Evolutionary conservation across 2,888 invertebrate species (phyloP).

Genomic region (Achlya flavicornis): DNA sequence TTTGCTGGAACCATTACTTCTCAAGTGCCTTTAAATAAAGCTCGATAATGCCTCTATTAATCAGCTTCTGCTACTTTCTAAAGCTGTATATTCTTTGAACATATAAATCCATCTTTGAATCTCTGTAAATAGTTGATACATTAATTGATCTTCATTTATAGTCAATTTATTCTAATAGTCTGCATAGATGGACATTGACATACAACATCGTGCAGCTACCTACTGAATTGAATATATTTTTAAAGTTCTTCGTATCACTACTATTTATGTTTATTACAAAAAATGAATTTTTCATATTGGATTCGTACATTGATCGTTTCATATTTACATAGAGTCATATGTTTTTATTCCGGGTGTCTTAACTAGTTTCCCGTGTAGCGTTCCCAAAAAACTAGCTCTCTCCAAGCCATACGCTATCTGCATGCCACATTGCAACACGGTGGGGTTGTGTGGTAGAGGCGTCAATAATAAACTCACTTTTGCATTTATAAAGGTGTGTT

Average conservation of each 20-base stretch:
- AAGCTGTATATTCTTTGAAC: constrained; percentile 5
- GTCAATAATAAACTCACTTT: too few species aligned
- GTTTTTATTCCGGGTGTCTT: too few species aligned
- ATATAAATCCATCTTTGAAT: not conserved
- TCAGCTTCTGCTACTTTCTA: not conserved
- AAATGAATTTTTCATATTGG: too few species aligned
- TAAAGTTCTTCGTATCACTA: not conserved
- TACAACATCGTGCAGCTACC: not conserved
- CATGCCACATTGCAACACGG: too few species aligned
- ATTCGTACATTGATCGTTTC: too few species aligned
- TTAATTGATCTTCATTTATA: constrained; percentile 1
- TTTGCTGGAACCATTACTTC: constrained; percentile 1
- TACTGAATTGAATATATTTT: not conserved
- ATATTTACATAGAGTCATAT: too few species aligned
- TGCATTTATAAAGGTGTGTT: too few species aligned
- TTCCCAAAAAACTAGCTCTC: too few species aligned
- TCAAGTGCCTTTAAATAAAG: constrained; percentile 2
- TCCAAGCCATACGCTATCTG: too few species aligned
- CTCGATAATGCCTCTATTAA: constrained; percentile 3
- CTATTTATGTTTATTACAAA: not conserved
- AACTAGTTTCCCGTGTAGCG: too few species aligned
- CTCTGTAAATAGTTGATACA: not conserved
- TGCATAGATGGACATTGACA: not conserved
- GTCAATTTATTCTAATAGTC: not conserved
- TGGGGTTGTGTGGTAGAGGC: too few species aligned